Percentiles rank a stretch among this genome's conserved stretches.
Evolutionary conservation across 2,888 invertebrate genomes (phyloP).

Genomic region (Harpagoxenus sublaevis): DNA sequence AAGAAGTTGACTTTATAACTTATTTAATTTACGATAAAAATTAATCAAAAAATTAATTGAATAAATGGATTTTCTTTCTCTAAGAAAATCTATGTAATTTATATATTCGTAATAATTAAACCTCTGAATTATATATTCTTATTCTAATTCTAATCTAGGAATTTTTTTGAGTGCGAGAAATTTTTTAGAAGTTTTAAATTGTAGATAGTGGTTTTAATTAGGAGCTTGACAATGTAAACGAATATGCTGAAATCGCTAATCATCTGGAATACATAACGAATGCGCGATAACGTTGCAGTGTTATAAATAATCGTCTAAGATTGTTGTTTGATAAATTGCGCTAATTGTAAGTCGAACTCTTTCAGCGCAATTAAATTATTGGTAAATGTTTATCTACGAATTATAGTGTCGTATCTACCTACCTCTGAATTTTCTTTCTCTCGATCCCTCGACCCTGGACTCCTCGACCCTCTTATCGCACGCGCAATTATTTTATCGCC

Average conservation of each 20-base stretch:
- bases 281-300: conserved; percentile 22
- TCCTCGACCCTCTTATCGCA: conserved; percentile 32
- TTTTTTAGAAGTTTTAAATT: neutral
- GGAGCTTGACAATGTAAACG: neutral
- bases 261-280: conserved; percentile 1
- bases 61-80: neutral
- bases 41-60: neutral
- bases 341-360: neutral
- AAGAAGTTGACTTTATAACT: neutral
- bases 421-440: conserved; percentile 16
- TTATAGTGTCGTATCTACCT: neutral
- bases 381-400: conserved; percentile 21
- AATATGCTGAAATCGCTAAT: neutral
- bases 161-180: neutral
- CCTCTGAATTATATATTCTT: neutral
- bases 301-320: conserved; percentile 19
- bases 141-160: neutral
- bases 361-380: conserved; percentile 15
- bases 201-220: neutral
- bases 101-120: neutral
- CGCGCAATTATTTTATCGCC: conserved; percentile 56
- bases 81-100: neutral
- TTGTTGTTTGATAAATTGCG: conserved; percentile 31
- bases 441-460: conserved; percentile 68
- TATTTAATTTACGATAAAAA: neutral